Evolutionary conservation across 2,113 vertebrate species (phyloP).

Genomic region (Strix uralensis): DNA sequence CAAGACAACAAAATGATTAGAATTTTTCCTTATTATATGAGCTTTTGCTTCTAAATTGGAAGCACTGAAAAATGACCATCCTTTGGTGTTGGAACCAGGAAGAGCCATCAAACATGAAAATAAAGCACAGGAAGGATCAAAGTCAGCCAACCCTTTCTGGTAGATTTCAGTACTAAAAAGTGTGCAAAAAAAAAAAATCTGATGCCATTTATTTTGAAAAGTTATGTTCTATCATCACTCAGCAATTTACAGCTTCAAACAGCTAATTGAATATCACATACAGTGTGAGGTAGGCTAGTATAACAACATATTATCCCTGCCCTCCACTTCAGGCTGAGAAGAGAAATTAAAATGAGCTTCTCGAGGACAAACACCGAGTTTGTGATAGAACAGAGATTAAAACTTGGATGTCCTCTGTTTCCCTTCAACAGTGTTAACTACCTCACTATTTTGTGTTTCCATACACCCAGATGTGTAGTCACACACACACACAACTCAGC

Average conservation of each 20-base stretch:
- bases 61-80: not conserved
- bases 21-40: not conserved
- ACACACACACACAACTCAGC: not conserved
- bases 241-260: conserved; percentile 8
- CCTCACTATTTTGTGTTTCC: not conserved
- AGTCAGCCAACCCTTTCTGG: not conserved
- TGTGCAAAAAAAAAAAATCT: not conserved
- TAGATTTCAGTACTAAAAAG: not conserved
- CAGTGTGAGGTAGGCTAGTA: not conserved
- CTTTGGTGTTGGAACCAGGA: not conserved
- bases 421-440: not conserved
- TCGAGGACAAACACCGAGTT: not conserved
- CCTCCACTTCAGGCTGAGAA: not conserved
- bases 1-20: not conserved
- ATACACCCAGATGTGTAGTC: not conserved
- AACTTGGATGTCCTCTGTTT: not conserved
- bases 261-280: not conserved
- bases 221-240: not conserved
- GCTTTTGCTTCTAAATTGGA: not conserved
- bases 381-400: not conserved
- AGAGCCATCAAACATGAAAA: not conserved
- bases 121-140: not conserved
- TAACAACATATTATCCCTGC: not conserved
- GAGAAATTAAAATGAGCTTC: not conserved
- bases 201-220: not conserved